phyloP scores from a whole-genome alignment of 2,888 invertebrate genomes.

The Scaptodrosophila latifasciaeformis region DNA sequence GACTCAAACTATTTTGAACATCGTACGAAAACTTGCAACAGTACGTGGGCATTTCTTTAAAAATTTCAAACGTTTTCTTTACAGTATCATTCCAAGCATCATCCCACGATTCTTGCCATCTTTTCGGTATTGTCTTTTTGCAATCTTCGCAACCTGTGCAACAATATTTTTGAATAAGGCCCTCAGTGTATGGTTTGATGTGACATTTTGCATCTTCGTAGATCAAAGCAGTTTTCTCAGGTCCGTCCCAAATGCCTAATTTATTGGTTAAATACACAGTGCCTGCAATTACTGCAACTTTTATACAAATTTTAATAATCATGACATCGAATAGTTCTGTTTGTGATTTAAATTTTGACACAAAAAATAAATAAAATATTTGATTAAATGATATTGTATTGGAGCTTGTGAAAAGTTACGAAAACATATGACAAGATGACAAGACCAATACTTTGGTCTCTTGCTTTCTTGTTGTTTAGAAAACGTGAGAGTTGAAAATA shows the following conservation, averaged over 20 bases:
- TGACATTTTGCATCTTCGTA: slow-evolving; percentile 27
- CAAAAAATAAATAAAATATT: too few species aligned
- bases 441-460: too few species aligned
- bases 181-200: slow-evolving; percentile 11
- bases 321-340: slow-evolving; percentile 12
- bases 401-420: too few species aligned
- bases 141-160: not conserved
- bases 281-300: slow-evolving; percentile 34
- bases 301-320: slow-evolving; percentile 20
- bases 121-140: slow-evolving; percentile 1
- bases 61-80: slow-evolving; percentile 12
- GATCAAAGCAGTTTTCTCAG: slow-evolving; percentile 22
- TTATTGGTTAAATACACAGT: slow-evolving; percentile 30
- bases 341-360: too few species aligned
- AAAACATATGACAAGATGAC: too few species aligned
- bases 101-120: slow-evolving; percentile 33
- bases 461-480: too few species aligned
- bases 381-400: too few species aligned
- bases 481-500: too few species aligned
- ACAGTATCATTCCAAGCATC: slow-evolving; percentile 32
- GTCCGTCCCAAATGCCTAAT: slow-evolving; percentile 34
- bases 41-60: slow-evolving; percentile 27
- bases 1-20: slow-evolving; percentile 11
- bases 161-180: slow-evolving; percentile 21
- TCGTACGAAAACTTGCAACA: slow-evolving; percentile 29